Evolutionary conservation across 2,797 vertebrate genomes (phyloP).

Genomic region (Eidolon dupreanum): DNA sequence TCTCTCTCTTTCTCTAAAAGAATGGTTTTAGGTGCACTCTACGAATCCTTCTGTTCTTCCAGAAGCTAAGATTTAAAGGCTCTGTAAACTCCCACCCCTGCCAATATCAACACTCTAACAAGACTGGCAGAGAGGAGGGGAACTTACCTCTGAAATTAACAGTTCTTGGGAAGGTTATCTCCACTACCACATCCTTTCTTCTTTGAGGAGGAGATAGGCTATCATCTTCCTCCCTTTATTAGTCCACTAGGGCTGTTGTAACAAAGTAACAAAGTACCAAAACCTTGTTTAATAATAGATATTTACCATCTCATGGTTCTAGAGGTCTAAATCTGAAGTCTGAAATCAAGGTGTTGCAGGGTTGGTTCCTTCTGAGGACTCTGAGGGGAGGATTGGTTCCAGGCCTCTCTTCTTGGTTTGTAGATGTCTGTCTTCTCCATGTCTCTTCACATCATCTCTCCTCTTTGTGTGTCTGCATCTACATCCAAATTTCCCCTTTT

Average conservation of each 20-base stretch:
- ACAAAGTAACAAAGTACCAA: not conserved
- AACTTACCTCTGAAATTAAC: not conserved
- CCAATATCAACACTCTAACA: not conserved
- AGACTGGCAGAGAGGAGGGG: not conserved
- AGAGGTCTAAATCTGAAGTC: not conserved
- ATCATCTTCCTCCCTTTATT: not conserved
- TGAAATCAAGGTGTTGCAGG: not conserved
- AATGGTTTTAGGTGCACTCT: not conserved
- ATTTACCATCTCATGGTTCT: not conserved
- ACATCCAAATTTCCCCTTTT: not conserved
- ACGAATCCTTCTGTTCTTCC: not conserved
- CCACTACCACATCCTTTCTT: not conserved
- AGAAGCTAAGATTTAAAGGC: constrained; percentile 4
- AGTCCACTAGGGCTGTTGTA: not conserved
- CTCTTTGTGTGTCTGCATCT: not conserved
- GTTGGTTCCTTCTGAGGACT: not conserved
- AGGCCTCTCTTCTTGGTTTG: not conserved
- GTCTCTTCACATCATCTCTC: not conserved
- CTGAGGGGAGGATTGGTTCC: not conserved
- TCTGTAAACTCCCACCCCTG: not conserved
- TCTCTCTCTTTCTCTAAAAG: too few species aligned
- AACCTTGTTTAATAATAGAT: not conserved
- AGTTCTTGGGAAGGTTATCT: not conserved
- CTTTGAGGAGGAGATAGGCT: not conserved
- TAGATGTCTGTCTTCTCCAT: not conserved